A percentile compares a stretch with the other conserved stretches of the same genome.
These are phyloP conservation scores for Chaetodon auriga DNA, from an alignment of 2,113 vertebrate genomes.

Conservation along the genomic window DNA sequence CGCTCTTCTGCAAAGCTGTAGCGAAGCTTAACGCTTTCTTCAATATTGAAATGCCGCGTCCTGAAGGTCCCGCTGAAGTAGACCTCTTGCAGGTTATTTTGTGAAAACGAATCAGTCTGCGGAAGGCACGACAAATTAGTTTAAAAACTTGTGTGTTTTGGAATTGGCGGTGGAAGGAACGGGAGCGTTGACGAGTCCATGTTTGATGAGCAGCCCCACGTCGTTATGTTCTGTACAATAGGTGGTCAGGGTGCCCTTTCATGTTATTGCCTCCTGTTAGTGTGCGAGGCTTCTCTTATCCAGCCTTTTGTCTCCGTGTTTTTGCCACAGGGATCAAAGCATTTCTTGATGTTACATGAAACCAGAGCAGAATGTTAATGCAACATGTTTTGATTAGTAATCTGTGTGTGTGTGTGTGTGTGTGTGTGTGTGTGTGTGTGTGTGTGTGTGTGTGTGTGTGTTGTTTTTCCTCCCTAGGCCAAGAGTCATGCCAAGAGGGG, in stretches of 20 bases:
- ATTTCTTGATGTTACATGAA: slow-evolving; percentile 76
- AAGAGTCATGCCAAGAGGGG: slow-evolving; percentile 95
- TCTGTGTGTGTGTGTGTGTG: slow-evolving; percentile 34
- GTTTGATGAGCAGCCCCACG: slow-evolving; percentile 49
- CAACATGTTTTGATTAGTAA: slow-evolving; percentile 73
- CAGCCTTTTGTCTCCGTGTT: slow-evolving; percentile 74
- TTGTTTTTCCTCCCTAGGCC: slow-evolving; percentile 83
- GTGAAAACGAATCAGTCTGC: neutral
- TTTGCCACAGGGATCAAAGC: slow-evolving; percentile 76
- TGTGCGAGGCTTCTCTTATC: slow-evolving; percentile 53
- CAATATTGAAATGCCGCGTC: slow-evolving; percentile 15
- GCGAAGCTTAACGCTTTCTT: neutral
- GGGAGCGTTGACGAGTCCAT: neutral
- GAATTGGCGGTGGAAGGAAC: slow-evolving; percentile 6
- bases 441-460: slow-evolving; percentile 19
- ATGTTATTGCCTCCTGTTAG: slow-evolving; percentile 61
- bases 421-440: slow-evolving; percentile 28
- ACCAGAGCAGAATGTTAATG: slow-evolving; percentile 75
- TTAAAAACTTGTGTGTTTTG: slow-evolving; percentile 8
- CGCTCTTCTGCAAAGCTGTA: slow-evolving; percentile 79
- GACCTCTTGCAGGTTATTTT: neutral
- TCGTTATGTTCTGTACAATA: slow-evolving; percentile 33
- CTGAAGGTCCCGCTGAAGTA: neutral
- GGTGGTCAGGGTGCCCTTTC: slow-evolving; percentile 68
- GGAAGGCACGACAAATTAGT: neutral